These are phyloP conservation scores for Emydoidea blandingii DNA, from an alignment of 2,797 vertebrate species.

Conservation along the genomic window DNA sequence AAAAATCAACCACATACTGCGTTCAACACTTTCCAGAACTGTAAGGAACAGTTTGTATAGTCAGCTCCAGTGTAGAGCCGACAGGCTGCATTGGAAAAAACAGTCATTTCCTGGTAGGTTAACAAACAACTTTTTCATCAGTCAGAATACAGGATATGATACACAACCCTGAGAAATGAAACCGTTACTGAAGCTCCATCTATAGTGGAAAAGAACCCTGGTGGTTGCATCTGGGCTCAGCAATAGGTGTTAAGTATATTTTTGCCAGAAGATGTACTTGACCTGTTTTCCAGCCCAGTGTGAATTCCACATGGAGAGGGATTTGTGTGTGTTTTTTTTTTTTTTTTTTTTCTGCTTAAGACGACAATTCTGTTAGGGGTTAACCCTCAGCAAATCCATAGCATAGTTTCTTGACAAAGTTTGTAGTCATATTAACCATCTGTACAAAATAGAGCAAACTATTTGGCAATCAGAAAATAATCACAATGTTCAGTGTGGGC, in stretches of 20 bases:
- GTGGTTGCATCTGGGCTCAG: not conserved
- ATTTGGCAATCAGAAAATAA: not conserved
- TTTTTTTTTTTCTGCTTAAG: not conserved
- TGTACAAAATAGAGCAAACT: not conserved
- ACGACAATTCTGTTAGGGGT: not conserved
- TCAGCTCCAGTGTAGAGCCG: not conserved
- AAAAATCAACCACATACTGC: not conserved
- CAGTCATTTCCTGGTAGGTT: not conserved
- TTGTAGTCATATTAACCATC: not conserved
- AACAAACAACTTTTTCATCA: too few relatives aligned
- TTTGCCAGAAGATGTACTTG: not conserved
- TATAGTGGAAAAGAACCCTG: not conserved
- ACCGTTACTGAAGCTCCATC: not conserved
- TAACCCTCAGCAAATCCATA: not conserved
- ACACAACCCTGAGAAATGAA: not conserved
- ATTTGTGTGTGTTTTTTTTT: not conserved
- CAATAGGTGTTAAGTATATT: not conserved
- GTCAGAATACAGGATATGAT: not conserved
- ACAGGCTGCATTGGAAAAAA: not conserved
- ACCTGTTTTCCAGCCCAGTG: too few relatives aligned
- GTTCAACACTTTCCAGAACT: not conserved
- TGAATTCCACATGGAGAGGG: not conserved
- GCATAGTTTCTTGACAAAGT: not conserved
- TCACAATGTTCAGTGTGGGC: not conserved
- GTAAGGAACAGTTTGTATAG: not conserved